Conservation (phyloP, 2,888 invertebrate genomes). For the Parasteatoda lunata region DNA sequence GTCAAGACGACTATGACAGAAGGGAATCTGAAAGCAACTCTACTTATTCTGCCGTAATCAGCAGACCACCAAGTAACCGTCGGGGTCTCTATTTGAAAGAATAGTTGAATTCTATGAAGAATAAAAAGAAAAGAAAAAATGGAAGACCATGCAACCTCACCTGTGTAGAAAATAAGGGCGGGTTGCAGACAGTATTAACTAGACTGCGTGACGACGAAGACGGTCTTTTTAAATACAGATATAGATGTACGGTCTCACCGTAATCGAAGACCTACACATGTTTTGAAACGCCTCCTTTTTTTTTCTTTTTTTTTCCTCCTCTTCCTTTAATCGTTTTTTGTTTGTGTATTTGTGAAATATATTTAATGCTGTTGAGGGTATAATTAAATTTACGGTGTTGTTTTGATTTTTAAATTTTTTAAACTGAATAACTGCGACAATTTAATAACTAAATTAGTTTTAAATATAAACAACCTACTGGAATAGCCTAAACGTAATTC, state of each 20-base stretch:
- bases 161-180: slow-evolving; percentile 24
- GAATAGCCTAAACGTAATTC: no score
- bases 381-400: no score
- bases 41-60: not conserved
- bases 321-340: no score
- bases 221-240: slow-evolving; percentile 11
- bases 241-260: slow-evolving; percentile 3
- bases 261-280: slow-evolving; percentile 32
- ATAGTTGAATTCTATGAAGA: no score
- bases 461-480: no score
- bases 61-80: not conserved
- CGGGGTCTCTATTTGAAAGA: not conserved
- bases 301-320: slow-evolving; percentile 6
- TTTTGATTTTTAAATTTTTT: no score
- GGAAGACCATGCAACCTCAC: slow-evolving; percentile 18
- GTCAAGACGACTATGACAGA: not conserved
- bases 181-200: slow-evolving; percentile 53
- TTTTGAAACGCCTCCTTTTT: slow-evolving; percentile 11
- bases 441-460: no score
- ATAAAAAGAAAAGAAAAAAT: not conserved
- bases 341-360: no score
- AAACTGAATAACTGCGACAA: no score
- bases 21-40: not conserved
- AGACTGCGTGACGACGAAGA: slow-evolving; percentile 55
- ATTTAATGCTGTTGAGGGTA: no score